Evolutionary conservation across 2,888 invertebrate species (phyloP).

Genomic region (Pandemis heparana): DNA sequence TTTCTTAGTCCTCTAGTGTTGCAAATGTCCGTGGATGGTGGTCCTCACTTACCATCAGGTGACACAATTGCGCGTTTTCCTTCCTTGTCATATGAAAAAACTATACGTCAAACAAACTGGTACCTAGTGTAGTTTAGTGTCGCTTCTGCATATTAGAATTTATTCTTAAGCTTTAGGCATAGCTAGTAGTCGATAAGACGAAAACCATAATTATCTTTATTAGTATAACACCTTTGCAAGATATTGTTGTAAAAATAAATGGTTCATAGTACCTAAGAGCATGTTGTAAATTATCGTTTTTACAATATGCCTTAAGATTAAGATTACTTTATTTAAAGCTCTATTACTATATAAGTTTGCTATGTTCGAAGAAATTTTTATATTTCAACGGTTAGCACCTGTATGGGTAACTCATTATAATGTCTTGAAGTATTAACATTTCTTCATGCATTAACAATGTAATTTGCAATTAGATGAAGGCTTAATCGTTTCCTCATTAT

Average conservation of each 20-base stretch:
- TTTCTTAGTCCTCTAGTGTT: no score
- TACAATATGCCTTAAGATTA: constrained; percentile 29
- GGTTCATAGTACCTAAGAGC: constrained; percentile 22
- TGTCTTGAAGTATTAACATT: background rate
- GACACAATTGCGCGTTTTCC: no score
- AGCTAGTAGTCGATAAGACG: background rate
- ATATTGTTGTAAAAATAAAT: constrained; percentile 31
- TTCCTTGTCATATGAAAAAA: no score
- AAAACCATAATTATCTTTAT: constrained; percentile 28
- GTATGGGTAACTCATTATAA: constrained; percentile 2
- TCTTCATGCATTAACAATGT: background rate
- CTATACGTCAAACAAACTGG: background rate
- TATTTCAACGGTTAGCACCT: background rate
- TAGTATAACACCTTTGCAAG: constrained; percentile 35
- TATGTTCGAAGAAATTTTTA: background rate
- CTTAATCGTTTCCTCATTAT: background rate
- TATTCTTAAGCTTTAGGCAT: background rate
- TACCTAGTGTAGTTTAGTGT: background rate
- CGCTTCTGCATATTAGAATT: background rate
- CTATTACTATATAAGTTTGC: background rate
- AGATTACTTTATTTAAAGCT: constrained; percentile 29
- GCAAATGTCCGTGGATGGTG: no score
- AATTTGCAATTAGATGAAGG: constrained; percentile 10
- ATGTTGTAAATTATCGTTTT: constrained; percentile 30
- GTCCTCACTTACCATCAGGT: no score